Evolutionary conservation across 2,113 vertebrate genomes (phyloP), one percentile per base, ranked within the genome.

Genomic region (Peromyscus californicus): DNA sequence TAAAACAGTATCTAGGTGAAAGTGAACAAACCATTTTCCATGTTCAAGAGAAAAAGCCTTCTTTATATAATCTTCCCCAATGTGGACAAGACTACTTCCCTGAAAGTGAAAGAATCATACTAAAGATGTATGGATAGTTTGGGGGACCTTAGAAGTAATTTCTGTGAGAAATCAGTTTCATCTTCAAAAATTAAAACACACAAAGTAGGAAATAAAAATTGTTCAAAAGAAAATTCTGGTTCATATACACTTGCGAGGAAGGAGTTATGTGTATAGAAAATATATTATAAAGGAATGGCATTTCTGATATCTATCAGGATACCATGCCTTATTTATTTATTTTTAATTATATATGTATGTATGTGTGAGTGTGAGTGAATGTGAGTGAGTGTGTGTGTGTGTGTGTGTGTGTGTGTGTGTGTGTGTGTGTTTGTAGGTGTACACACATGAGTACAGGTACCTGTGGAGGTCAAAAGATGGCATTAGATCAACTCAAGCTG

Each of bases 1-100:
- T 54, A 90, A 96, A 78, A n/a, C 33, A 29, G 21, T 76, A 17
- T 57, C 57, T 84, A 59, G 92, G 75, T 93, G n/a, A 76, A 70
- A 85, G 26, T 59, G 67, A 22, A 15, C 48, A 91, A 89, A 48
- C 88, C 9, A 42, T 76, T 97, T 54, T 91, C n/a, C 75, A 45
- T 93, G 96, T 76, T 76, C 19, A 80, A 70, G 15, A 93, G 39
- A 39, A 92, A 63, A 80, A 65, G 16, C 6, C 45, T 7, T 63
- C 79, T 93, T 90, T 59, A 48, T 88, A 36, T 51, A 95, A 51
- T 96, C 31, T 70, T 89, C 7, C 11, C 61, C 6, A 70, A 39
- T 19, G 15, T 65, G 42, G 33, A 88, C 93, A 95, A 79, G 12
- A 90, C 29, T 61, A 15, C 0, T 88, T 88, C 48, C 67, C n/a